Conservation (phyloP, 2,113 vertebrate species). For the Capra hircus region DNA sequence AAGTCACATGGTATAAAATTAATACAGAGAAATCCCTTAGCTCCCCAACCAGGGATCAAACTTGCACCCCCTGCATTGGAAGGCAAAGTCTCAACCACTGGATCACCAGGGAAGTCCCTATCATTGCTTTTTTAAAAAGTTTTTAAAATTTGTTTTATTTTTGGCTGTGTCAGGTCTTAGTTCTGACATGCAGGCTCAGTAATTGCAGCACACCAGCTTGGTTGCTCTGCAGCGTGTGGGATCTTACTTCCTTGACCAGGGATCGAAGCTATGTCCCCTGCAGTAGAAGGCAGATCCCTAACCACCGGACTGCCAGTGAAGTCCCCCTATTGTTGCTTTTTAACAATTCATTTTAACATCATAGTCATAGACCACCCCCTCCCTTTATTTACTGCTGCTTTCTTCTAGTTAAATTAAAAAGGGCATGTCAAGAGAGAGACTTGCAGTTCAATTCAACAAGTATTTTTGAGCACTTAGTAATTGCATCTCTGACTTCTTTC, state of each 20-base stretch:
- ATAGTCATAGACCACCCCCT: not conserved
- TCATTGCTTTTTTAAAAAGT: not conserved
- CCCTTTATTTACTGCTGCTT: not conserved
- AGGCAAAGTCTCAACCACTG: not conserved
- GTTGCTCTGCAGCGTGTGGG: not conserved
- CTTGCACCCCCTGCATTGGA: not conserved
- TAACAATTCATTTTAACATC: not conserved
- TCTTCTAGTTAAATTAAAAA: not conserved
- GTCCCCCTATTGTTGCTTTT: not conserved
- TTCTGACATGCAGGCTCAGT: not conserved
- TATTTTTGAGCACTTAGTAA: not conserved
- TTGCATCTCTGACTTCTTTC: not conserved
- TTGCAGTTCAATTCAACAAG: not conserved
- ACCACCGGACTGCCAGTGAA: not conserved
- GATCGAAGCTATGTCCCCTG: not conserved
- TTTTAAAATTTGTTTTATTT: not conserved
- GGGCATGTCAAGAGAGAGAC: not conserved
- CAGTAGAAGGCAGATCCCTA: not conserved
- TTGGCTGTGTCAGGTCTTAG: not conserved
- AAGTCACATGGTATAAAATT: not conserved
- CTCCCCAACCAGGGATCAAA: not conserved
- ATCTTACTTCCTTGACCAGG: not conserved
- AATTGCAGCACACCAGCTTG: not conserved
- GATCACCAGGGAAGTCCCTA: not conserved
- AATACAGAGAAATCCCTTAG: not conserved